Evolutionary conservation across 2,113 vertebrate species (phyloP).

Genomic region (Trogon surrucura): DNA sequence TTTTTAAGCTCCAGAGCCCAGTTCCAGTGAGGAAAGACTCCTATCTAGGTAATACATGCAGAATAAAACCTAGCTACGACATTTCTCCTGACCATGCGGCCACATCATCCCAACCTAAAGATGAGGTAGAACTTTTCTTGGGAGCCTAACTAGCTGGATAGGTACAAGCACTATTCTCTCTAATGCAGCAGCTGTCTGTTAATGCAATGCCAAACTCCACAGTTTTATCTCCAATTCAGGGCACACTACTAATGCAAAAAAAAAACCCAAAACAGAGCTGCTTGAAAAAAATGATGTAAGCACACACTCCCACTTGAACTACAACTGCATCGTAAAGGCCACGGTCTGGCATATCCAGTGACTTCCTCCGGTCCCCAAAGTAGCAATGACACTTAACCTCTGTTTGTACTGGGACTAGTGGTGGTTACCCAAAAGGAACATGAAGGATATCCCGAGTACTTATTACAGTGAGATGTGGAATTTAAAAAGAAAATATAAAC

Average conservation of each 20-base stretch:
- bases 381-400: background rate
- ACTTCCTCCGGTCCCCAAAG: background rate
- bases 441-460: background rate
- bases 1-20: background rate
- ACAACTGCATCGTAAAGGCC: background rate
- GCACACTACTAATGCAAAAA: background rate
- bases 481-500: background rate
- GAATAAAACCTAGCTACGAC: background rate
- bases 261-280: background rate
- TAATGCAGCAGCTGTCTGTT: background rate
- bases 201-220: background rate
- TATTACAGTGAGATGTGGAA: background rate
- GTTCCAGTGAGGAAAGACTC: background rate
- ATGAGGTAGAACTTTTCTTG: slow-evolving; percentile 68
- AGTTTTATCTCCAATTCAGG: background rate
- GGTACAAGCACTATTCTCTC: background rate
- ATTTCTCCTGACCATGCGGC: background rate
- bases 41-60: background rate
- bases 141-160: slow-evolving; percentile 5
- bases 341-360: background rate
- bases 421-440: background rate
- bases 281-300: background rate
- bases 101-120: background rate
- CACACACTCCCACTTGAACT: background rate
- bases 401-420: background rate